Conservation (phyloP, 2,797 vertebrate genomes). For the Falco novaeseelandiae region DNA sequence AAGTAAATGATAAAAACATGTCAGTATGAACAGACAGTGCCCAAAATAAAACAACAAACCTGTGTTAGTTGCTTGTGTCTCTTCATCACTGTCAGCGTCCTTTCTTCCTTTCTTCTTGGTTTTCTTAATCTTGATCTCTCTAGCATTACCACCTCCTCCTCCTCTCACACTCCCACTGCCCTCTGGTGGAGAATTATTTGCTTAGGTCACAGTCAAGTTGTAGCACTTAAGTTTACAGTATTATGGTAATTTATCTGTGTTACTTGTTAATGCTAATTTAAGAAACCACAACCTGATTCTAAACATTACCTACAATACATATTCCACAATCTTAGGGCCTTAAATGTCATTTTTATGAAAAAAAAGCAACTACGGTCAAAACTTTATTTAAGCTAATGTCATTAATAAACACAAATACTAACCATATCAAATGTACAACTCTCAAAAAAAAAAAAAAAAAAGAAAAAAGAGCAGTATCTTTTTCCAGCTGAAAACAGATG, state of each 20-base stretch:
- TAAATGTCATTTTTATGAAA: not conserved
- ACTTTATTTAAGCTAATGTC: not conserved
- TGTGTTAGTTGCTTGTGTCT: slow-evolving; percentile 68
- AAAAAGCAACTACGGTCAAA: not conserved
- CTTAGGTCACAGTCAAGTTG: slow-evolving; percentile 5
- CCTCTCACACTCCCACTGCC: slow-evolving; percentile 87
- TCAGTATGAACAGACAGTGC: not conserved
- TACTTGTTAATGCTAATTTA: not conserved
- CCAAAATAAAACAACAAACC: slow-evolving; percentile 59
- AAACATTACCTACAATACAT: not conserved
- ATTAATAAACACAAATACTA: not conserved
- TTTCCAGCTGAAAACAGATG: not conserved
- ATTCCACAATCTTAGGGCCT: not conserved
- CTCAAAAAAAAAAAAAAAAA: not conserved
- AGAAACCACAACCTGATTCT: not conserved
- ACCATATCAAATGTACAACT: not conserved
- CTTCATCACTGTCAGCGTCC: slow-evolving; percentile 92
- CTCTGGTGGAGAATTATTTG: slow-evolving; percentile 80
- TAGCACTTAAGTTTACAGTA: not conserved
- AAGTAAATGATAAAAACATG: not conserved
- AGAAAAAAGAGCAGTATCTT: not conserved
- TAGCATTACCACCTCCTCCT: slow-evolving; percentile 88
- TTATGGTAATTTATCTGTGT: not conserved
- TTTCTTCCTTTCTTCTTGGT: slow-evolving; percentile 91
- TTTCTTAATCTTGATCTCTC: slow-evolving; percentile 92